These are phyloP conservation scores for Silurus glanis DNA, from an alignment of 2,113 vertebrate species.

Conservation along the genomic window DNA sequence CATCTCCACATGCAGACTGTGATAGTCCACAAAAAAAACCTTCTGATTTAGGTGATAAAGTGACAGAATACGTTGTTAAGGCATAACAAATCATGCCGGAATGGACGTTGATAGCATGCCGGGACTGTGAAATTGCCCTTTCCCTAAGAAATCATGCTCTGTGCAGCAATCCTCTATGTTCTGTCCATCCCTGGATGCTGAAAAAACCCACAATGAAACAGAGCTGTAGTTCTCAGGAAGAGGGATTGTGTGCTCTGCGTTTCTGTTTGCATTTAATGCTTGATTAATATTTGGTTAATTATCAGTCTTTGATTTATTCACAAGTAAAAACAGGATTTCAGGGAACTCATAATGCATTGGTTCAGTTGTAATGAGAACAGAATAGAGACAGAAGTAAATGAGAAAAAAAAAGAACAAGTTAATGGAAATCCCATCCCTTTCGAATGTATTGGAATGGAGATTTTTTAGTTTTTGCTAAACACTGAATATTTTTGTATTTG, in stretches of 20 bases:
- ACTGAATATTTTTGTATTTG: neutral
- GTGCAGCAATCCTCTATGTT: neutral
- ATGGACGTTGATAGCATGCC: neutral
- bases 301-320: neutral
- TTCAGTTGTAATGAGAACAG: neutral
- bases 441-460: neutral
- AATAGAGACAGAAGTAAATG: neutral
- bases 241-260: neutral
- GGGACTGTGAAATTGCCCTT: neutral
- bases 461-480: neutral
- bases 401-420: neutral
- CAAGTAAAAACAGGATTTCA: neutral
- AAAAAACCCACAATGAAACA: neutral
- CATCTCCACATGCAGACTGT: neutral
- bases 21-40: neutral
- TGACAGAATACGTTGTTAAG: neutral
- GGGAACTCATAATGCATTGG: neutral
- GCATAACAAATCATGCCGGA: neutral
- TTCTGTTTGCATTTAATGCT: neutral
- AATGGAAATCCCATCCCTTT: neutral
- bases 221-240: neutral
- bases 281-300: constrained; percentile 26
- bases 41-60: neutral
- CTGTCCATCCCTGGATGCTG: neutral
- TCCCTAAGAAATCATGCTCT: neutral